These are phyloP conservation scores for Stenolophus ochropezus DNA, from an alignment of 2,888 invertebrate genomes.

Conservation along the genomic window DNA sequence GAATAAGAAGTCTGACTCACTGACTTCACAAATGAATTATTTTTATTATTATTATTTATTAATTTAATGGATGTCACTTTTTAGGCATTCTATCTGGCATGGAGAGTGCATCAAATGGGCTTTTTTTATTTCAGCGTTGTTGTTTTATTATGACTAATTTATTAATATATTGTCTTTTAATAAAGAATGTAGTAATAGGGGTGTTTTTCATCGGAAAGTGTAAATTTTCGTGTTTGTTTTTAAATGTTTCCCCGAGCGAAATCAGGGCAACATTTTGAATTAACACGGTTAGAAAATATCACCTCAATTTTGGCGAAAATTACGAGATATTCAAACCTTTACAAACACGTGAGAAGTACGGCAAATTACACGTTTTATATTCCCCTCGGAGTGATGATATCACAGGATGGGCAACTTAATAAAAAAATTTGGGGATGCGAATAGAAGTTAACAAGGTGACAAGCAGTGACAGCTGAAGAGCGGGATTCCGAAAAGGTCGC, in stretches of 20 bases:
- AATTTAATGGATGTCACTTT: no score
- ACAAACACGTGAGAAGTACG: slow-evolving; percentile 32
- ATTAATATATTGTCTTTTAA: no score
- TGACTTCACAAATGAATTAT: no score
- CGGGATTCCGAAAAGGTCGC: background rate
- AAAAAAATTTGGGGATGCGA: slow-evolving; percentile 33
- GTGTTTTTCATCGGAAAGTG: background rate
- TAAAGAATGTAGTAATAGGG: no score
- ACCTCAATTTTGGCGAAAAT: slow-evolving; percentile 27
- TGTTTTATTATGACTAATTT: no score
- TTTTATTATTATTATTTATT: no score
- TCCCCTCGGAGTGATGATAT: slow-evolving; percentile 22
- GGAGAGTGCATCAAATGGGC: no score
- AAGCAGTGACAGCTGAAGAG: background rate
- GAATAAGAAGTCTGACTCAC: no score
- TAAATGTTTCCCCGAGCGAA: background rate
- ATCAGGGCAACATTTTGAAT: slow-evolving; percentile 27
- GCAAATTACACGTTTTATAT: slow-evolving; percentile 33
- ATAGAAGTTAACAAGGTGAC: slow-evolving; percentile 39
- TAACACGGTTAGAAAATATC: slow-evolving; percentile 31
- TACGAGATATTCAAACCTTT: slow-evolving; percentile 39
- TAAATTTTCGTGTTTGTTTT: background rate
- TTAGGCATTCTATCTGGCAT: no score
- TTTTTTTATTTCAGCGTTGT: no score
- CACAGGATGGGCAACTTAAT: slow-evolving; percentile 34